Conservation (phyloP, 2,113 vertebrate genomes). For the Nothocercus julius region DNA sequence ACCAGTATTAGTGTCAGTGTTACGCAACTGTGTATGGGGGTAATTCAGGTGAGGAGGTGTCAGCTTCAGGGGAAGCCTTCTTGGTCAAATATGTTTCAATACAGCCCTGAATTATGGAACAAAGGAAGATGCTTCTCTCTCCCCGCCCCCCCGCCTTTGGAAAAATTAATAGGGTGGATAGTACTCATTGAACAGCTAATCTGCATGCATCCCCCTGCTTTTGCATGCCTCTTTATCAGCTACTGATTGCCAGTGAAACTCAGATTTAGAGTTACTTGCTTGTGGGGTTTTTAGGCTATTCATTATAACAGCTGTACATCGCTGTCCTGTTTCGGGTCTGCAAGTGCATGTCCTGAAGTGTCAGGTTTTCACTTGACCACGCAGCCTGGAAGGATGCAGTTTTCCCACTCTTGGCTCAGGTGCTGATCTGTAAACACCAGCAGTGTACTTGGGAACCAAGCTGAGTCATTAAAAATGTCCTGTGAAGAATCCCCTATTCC, state of each 20-base stretch:
- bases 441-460: neutral
- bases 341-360: neutral
- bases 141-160: too few species aligned
- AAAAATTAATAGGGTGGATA: neutral
- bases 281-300: neutral
- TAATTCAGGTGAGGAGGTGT: neutral
- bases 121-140: too few species aligned
- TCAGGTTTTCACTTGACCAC: neutral
- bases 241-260: neutral
- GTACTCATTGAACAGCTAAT: neutral
- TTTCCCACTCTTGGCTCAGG: neutral
- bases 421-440: neutral
- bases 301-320: neutral
- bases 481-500: neutral
- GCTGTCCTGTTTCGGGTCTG: neutral
- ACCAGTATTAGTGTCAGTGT: fast-evolving
- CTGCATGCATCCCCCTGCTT: neutral
- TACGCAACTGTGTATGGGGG: neutral
- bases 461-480: neutral
- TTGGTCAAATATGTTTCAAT: neutral
- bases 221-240: neutral
- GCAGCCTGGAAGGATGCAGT: neutral
- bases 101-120: neutral
- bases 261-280: neutral
- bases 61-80: neutral